These are phyloP conservation scores for Ditula angustiorana DNA, from an alignment of 2,888 invertebrate species.

Conservation along the genomic window DNA sequence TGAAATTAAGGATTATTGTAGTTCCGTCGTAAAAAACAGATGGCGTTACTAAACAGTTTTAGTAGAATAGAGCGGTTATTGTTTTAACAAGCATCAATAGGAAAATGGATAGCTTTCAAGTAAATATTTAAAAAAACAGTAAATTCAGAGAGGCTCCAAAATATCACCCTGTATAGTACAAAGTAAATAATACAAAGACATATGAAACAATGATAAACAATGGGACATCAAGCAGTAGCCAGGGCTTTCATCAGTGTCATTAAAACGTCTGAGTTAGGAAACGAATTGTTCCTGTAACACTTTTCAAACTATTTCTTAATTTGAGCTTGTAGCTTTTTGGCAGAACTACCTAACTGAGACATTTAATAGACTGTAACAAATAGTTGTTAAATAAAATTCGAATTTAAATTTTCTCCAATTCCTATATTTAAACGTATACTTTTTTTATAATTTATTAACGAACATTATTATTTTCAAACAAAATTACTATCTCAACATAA, in stretches of 20 bases:
- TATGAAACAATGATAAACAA: slow-evolving; percentile 35
- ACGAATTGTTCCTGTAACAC: slow-evolving; percentile 14
- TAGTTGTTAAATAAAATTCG: too few species aligned
- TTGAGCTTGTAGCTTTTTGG: not conserved
- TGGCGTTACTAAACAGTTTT: slow-evolving; percentile 49
- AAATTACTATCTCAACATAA: too few species aligned
- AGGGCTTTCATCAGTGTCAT: slow-evolving; percentile 34
- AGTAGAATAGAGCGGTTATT: not conserved
- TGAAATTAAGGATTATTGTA: not conserved
- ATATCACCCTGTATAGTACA: slow-evolving; percentile 12
- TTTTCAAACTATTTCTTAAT: not conserved
- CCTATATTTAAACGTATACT: too few species aligned
- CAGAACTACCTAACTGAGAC: not conserved
- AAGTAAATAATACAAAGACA: slow-evolving; percentile 12
- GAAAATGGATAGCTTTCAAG: too few species aligned
- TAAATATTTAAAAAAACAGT: too few species aligned
- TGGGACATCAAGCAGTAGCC: slow-evolving; percentile 25
- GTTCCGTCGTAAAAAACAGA: slow-evolving; percentile 45
- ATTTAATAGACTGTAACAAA: too few species aligned
- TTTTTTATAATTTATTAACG: too few species aligned
- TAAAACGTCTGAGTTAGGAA: slow-evolving; percentile 18
- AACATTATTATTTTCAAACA: too few species aligned
- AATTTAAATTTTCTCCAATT: too few species aligned
- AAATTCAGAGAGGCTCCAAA: too few species aligned
- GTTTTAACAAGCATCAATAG: too few species aligned